phyloP scores from a whole-genome alignment of 2,113 vertebrate genomes.

The Marcusenius ussheri region DNA sequence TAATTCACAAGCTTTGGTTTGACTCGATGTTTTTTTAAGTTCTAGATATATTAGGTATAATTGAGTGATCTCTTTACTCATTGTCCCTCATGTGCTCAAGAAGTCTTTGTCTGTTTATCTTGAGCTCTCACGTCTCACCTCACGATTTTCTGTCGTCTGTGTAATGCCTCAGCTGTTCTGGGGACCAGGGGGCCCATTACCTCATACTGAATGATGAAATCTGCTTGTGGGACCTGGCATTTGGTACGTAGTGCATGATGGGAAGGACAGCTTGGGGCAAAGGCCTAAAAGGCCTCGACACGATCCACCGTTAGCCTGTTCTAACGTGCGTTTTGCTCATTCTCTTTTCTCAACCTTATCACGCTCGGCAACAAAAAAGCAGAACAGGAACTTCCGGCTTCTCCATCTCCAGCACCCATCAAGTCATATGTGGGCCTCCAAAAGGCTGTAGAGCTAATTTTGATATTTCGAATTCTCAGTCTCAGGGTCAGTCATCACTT shows the following conservation, averaged over 20 bases:
- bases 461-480: not conserved
- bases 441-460: not conserved
- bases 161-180: not conserved
- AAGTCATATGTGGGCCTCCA: not conserved
- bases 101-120: not conserved
- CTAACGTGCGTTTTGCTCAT: not conserved
- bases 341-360: not conserved
- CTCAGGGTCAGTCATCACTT: not conserved
- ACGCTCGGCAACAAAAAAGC: not conserved
- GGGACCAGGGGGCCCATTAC: not conserved
- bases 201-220: not conserved
- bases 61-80: not conserved
- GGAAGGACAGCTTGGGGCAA: not conserved
- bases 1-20: slow-evolving; percentile 46
- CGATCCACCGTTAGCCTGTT: not conserved
- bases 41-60: not conserved
- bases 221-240: not conserved
- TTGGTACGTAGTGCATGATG: not conserved
- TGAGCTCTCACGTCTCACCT: not conserved
- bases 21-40: slow-evolving; percentile 20
- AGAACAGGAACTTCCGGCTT: not conserved
- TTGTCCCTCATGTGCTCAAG: not conserved
- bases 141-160: not conserved
- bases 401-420: not conserved
- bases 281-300: not conserved